phyloP scores from a whole-genome alignment of 2,797 vertebrate species.

The Sphenopsis melanotis region DNA sequence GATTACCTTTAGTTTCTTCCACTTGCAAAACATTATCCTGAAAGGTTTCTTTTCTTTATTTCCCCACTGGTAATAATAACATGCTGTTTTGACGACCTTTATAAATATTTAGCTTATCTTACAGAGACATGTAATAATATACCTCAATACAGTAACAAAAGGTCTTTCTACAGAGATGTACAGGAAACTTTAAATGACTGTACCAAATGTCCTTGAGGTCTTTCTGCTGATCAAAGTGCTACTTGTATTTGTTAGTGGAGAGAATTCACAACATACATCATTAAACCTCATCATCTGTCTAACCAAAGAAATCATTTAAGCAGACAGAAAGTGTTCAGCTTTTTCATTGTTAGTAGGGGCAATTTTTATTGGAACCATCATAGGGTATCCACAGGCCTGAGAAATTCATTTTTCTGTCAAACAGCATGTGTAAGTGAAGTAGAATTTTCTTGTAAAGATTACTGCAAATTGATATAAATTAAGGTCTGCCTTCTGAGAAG shows the following conservation, averaged over 20 bases:
- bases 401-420: conserved; percentile 75
- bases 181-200: conserved; percentile 61
- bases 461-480: conserved; percentile 76
- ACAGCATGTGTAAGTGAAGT: conserved; percentile 67
- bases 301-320: conserved; percentile 69
- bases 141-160: conserved; percentile 18
- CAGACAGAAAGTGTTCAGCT: conserved; percentile 68
- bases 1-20: not conserved
- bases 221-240: conserved; percentile 68
- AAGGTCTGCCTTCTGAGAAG: conserved; percentile 67
- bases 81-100: not conserved
- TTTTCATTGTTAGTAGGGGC: conserved; percentile 62
- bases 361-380: conserved; percentile 80
- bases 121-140: not conserved
- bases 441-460: conserved; percentile 74
- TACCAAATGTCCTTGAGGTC: conserved; percentile 80
- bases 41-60: not conserved
- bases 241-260: conserved; percentile 57
- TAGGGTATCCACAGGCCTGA: conserved; percentile 65
- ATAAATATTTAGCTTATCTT: not conserved
- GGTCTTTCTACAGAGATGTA: not conserved
- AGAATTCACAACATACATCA: conserved; percentile 75
- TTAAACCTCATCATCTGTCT: conserved; percentile 73
- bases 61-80: not conserved
- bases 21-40: not conserved